These are phyloP conservation scores for Oreonectes daqikongensis DNA, from an alignment of 2,797 vertebrate species.

Conservation along the genomic window DNA sequence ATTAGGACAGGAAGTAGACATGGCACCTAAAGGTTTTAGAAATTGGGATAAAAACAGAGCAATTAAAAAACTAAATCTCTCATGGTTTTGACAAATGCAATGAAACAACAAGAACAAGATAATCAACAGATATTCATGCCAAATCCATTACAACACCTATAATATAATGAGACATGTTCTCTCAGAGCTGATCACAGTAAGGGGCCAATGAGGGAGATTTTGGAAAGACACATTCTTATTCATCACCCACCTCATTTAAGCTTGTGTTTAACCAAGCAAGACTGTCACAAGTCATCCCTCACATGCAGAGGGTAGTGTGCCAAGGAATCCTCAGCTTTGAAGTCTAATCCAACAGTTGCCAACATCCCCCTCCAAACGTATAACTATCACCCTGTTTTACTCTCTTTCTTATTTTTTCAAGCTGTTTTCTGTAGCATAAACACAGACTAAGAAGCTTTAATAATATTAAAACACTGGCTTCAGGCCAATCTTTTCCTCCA, in stretches of 20 bases:
- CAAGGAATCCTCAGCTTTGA: constrained; percentile 32
- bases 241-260: constrained; percentile 44
- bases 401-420: constrained; percentile 24
- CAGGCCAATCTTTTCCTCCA: background rate
- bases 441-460: constrained; percentile 12
- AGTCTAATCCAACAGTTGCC: constrained; percentile 43
- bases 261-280: constrained; percentile 39
- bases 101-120: background rate
- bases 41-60: constrained; percentile 30
- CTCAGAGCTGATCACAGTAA: constrained; percentile 25
- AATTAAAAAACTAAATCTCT: too few relatives aligned
- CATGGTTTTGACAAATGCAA: too few relatives aligned
- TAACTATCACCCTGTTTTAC: background rate
- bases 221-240: constrained; percentile 20
- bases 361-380: background rate
- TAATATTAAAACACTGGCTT: constrained; percentile 39
- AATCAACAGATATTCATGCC: constrained; percentile 16
- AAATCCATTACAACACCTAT: constrained; percentile 15
- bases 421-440: constrained; percentile 30
- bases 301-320: constrained; percentile 25
- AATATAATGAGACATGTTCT: constrained; percentile 32
- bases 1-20: constrained; percentile 86
- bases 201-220: constrained; percentile 11
- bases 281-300: constrained; percentile 53
- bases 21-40: constrained; percentile 80